Conservation (phyloP, 2,797 vertebrate species). For the Pogoniulus pusillus region DNA sequence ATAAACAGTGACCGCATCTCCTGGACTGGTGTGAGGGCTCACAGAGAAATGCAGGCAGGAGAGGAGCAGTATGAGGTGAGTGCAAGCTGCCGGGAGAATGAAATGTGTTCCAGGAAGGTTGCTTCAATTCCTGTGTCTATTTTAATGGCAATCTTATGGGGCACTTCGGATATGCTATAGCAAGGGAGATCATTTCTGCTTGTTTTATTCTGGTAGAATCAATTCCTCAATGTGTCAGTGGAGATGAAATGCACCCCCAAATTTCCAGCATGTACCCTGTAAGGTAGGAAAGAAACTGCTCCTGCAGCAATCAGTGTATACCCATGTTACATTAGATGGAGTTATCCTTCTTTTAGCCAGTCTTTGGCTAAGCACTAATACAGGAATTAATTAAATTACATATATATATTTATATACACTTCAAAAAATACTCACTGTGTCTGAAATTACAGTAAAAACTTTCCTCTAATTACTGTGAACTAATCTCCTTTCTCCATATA, state of each 20-base stretch:
- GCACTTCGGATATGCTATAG: not conserved
- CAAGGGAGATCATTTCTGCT: not conserved
- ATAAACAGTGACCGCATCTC: fast-evolving
- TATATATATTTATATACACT: not conserved
- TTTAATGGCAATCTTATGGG: not conserved
- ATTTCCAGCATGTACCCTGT: not conserved
- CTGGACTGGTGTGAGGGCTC: not conserved
- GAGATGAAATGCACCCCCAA: not conserved
- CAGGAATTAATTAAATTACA: not conserved
- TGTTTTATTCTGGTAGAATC: not conserved
- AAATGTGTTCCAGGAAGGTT: not conserved
- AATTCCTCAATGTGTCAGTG: not conserved
- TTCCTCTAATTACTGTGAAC: not conserved
- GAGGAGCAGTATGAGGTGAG: not conserved
- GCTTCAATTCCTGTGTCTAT: not conserved
- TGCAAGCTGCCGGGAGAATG: not conserved
- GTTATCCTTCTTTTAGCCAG: not conserved
- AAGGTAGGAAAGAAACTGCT: not conserved
- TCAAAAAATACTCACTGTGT: fast-evolving
- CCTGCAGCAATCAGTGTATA: not conserved
- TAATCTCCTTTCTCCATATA: not conserved
- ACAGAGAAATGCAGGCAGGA: not conserved
- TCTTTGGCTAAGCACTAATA: not conserved
- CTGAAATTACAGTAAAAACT: not conserved
- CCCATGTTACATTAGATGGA: not conserved